A percentile compares a stretch with the other conserved stretches of the same genome.
Conservation (phyloP, 2,113 vertebrate genomes). For the Pygoscelis antarcticus region DNA sequence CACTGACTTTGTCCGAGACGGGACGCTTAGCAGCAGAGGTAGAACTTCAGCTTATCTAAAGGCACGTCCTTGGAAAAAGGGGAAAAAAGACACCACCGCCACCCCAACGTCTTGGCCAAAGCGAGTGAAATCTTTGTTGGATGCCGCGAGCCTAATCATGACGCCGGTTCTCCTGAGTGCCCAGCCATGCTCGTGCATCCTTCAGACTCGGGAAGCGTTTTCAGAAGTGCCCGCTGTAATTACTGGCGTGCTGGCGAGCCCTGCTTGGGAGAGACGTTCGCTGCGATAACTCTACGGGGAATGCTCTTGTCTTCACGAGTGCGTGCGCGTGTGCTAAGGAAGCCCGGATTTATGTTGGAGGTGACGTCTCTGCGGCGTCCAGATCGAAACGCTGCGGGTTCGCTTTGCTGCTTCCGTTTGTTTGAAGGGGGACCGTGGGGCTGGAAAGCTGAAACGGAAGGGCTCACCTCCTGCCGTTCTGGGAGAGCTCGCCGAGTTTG, state of each 20-base stretch:
- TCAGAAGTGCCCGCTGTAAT: neutral
- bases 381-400: accelerated
- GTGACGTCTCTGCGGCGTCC: neutral
- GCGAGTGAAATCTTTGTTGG: too few relatives aligned
- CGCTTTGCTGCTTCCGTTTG: accelerated
- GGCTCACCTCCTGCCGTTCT: neutral
- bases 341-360: neutral
- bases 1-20: neutral
- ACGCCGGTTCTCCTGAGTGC: neutral
- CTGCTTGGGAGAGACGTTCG: neutral
- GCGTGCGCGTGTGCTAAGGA: too few relatives aligned
- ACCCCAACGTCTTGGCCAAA: neutral
- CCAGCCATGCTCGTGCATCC: neutral
- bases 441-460: neutral
- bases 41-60: neutral
- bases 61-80: neutral
- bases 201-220: neutral
- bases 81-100: too few relatives aligned
- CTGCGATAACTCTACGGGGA: accelerated
- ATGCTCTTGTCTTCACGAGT: neutral
- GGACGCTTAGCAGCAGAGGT: too few relatives aligned
- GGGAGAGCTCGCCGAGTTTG: neutral
- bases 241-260: neutral
- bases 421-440: accelerated
- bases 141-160: neutral